A percentile compares a stretch with the other conserved stretches of the same genome.
These are phyloP conservation scores for Prosapia bicincta DNA, from an alignment of 2,888 invertebrate genomes.

Conservation along the genomic window DNA sequence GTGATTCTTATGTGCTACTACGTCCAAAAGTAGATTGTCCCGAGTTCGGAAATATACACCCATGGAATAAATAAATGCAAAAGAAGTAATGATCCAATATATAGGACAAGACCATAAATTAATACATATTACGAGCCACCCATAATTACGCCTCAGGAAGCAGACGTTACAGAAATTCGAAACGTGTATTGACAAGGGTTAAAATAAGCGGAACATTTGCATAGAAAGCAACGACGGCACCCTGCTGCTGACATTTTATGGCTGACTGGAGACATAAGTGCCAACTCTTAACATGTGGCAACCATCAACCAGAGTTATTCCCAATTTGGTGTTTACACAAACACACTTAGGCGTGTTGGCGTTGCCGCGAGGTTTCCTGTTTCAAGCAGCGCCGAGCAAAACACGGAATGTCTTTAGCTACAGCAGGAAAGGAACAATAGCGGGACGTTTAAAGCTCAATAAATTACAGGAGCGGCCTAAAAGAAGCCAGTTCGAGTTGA, in stretches of 20 bases:
- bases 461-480: neutral
- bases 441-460: neutral
- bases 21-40: no score
- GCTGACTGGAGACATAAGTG: neutral
- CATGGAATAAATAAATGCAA: no score
- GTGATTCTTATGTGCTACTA: no score
- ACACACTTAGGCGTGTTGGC: neutral
- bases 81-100: no score
- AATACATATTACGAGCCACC: neutral
- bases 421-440: neutral
- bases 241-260: neutral
- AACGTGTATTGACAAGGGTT: neutral
- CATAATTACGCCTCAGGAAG: neutral
- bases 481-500: neutral
- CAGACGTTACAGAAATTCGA: neutral
- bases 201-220: neutral
- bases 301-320: neutral
- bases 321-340: neutral
- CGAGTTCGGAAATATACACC: no score
- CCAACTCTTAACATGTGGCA: neutral
- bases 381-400: neutral
- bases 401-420: neutral
- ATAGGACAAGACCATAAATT: no score
- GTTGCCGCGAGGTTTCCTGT: neutral
- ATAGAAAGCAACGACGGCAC: neutral